phyloP scores from a whole-genome alignment of 2,888 invertebrate species.

The Nezara viridula region DNA sequence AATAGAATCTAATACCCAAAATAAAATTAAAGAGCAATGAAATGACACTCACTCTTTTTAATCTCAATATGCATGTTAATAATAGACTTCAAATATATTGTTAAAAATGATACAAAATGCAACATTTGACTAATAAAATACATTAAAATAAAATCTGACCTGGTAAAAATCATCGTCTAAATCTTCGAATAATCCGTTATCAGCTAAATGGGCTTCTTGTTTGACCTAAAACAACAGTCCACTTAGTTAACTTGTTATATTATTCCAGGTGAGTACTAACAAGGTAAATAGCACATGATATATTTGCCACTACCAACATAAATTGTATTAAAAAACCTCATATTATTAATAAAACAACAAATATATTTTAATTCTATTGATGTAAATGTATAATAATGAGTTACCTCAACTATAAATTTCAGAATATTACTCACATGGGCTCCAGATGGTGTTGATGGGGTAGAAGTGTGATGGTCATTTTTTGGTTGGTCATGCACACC shows the following conservation, averaged over 20 bases:
- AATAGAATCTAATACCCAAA: not conserved
- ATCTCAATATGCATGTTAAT: not conserved
- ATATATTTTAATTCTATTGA: not conserved
- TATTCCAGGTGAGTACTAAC: not conserved
- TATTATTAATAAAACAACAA: not conserved
- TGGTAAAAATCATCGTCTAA: constrained; percentile 65
- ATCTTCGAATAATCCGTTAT: constrained; percentile 64
- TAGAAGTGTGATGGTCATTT: constrained; percentile 52
- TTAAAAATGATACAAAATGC: not conserved
- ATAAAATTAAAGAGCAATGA: not conserved
- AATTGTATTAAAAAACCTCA: not conserved
- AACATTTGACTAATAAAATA: not conserved
- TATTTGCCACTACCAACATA: not conserved
- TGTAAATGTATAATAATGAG: not conserved
- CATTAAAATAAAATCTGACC: constrained; percentile 50
- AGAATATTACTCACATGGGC: constrained; percentile 54
- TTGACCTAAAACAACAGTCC: constrained; percentile 62
- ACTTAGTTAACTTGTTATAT: not conserved
- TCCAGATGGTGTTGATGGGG: constrained; percentile 55
- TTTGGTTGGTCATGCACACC: constrained; percentile 53
- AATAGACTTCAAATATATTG: not conserved
- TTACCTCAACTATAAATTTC: not conserved
- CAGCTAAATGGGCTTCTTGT: constrained; percentile 63
- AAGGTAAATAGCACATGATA: not conserved
- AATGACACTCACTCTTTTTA: not conserved